Base-by-base conservation (phyloP, 2,888 invertebrate genomes). In the Nemotelus nigrinus region DNA sequence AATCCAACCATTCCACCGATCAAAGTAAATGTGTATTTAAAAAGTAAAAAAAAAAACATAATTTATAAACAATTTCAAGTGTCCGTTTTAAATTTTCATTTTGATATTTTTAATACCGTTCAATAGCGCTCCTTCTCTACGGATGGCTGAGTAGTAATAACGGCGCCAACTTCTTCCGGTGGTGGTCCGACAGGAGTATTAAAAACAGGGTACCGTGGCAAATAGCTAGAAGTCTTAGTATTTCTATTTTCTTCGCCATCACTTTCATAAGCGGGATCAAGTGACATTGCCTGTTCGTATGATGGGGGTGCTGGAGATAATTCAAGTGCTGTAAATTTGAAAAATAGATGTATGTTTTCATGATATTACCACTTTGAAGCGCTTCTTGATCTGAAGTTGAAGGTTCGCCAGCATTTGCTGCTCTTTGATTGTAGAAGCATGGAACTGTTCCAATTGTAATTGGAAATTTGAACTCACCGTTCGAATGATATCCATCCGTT, bases 401-500 rank as follows among this genome's bases (percentile, higher is more conserved):
- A 25, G 25, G 25, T 25, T 50, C 10, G 53, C 6, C 53, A 10
- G 53, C 7, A 50, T 50, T 50, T 50, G 7, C 53, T 50, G 53
- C 10, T 50, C 10, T 10, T 50, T 6, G 7, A 50, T 50, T 50
- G 10, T 57, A 3, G 5, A 10, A 77, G 83, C 84, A 85, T 53
- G 86, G 86, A 76, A 86, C 83, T 78, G 86, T 86, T 67, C 94
- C 94, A 82, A 94, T 91, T 1, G 91, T 91, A 65, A 94, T 88
- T 50, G 92, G 91, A 81, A 92, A 90, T 84, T 90, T 90, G 43
- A 90, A 88, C 78, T 89, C 89, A 83, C 94, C 85, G 84, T 93
- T 92, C 83, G 90, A 87, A 82, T 93, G 92, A 83, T 90, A 89
- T 47, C 92, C 92, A 4, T 91, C 89, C 81, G 86, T 87, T 79